Percentiles rank a stretch among this genome's conserved stretches.
phyloP scores from a whole-genome alignment of 2,113 vertebrate species.

The Odontophorus gujanensis region DNA sequence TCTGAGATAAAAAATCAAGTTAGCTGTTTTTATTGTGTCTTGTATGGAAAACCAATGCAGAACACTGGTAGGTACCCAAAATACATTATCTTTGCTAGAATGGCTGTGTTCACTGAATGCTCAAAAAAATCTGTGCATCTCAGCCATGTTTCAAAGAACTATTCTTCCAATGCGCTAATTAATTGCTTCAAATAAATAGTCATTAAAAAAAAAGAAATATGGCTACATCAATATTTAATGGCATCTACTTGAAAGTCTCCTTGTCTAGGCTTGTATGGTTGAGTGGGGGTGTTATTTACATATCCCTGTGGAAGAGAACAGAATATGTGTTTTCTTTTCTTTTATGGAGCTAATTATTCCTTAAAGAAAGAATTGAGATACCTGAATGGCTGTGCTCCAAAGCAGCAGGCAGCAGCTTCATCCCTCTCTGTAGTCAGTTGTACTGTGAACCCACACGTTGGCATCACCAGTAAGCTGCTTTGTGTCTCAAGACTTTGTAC shows the following conservation, averaged over 20 bases:
- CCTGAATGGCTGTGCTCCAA: background rate
- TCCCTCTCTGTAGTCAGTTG: background rate
- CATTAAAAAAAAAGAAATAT: background rate
- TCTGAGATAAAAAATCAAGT: background rate
- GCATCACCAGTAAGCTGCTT: background rate
- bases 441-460: rapidly evolving
- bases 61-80: background rate
- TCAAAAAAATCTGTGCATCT: background rate
- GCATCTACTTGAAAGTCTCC: background rate
- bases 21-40: background rate
- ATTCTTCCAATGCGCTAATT: conserved; percentile 21
- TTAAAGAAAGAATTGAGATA: background rate
- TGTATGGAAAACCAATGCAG: background rate
- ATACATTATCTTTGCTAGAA: background rate
- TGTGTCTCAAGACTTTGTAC: background rate
- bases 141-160: background rate
- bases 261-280: background rate
- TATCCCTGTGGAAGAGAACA: background rate
- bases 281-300: background rate
- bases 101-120: background rate
- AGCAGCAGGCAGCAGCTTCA: background rate
- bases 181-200: conserved; percentile 34
- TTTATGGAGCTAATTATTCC: background rate
- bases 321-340: conserved; percentile 18
- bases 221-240: conserved; percentile 30